A percentile compares a stretch with the other conserved stretches of the same genome.
Conservation (phyloP, 1,140 invertebrate species). For the Drosophila simulans region DNA sequence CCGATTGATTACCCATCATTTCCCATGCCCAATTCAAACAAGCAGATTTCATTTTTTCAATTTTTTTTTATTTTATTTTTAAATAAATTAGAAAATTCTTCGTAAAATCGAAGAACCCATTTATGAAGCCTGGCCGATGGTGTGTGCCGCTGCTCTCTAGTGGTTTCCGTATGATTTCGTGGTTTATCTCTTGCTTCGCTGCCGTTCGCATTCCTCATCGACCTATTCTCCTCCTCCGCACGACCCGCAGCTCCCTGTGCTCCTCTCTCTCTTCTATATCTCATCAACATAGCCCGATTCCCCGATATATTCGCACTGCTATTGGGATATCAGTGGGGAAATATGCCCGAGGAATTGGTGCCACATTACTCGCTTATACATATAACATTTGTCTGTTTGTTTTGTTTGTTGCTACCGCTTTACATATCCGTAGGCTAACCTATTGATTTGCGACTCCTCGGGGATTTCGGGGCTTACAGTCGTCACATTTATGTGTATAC, state of each 20-base stretch:
- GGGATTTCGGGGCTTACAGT: constrained; percentile 35
- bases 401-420: constrained; percentile 13
- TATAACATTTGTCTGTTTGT: constrained; percentile 54
- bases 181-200: constrained; percentile 23
- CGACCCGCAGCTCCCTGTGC: constrained; percentile 51
- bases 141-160: constrained; percentile 21
- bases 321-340: background rate
- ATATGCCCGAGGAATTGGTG: background rate
- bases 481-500: constrained; percentile 29
- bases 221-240: constrained; percentile 26
- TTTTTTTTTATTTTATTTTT: constrained; percentile 76
- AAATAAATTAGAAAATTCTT: constrained; percentile 83
- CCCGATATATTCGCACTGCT: background rate
- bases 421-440: constrained; percentile 55
- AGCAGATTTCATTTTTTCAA: constrained; percentile 25
- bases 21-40: constrained; percentile 1
- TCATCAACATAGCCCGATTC: background rate
- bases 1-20: too few species aligned
- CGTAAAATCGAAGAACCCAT: constrained; percentile 83
- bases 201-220: constrained; percentile 35
- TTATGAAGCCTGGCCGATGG: constrained; percentile 29
- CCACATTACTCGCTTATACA: constrained; percentile 57
- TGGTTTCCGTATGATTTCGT: constrained; percentile 39
- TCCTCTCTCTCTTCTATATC: constrained; percentile 17
- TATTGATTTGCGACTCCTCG: constrained; percentile 59